Evolutionary conservation across 64 coral and sea anemone genomes (phyloP).

Genomic region (Hydrozoanthus tunicans): DNA sequence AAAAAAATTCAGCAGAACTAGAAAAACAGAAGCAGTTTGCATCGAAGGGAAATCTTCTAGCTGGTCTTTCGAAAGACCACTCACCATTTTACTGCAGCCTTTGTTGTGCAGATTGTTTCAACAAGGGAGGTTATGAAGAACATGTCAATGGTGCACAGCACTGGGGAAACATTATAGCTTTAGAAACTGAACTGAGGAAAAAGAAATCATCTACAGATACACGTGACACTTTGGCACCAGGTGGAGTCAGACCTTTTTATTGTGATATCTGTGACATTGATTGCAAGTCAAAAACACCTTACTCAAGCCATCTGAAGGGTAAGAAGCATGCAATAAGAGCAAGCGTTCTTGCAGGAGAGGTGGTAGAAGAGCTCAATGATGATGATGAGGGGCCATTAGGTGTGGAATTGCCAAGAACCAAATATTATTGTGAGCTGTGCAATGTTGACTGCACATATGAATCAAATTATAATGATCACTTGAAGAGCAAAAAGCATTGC

Average conservation of each 20-base stretch:
- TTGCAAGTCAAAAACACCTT: background rate
- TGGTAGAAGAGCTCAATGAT: background rate
- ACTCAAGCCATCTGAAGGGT: slow-evolving; percentile 11
- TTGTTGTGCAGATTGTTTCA: slow-evolving; percentile 54
- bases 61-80: slow-evolving; percentile 13
- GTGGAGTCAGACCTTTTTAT: slow-evolving; percentile 24
- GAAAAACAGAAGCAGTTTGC: slow-evolving; percentile 4
- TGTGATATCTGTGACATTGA: slow-evolving; percentile 44
- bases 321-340: slow-evolving; percentile 32
- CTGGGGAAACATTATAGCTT: slow-evolving; percentile 57
- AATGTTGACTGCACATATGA: slow-evolving; percentile 46
- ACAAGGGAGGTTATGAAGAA: slow-evolving; percentile 42
- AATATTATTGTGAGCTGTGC: slow-evolving; percentile 42
- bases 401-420: slow-evolving; percentile 12
- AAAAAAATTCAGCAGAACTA: background rate
- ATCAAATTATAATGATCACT: slow-evolving; percentile 28
- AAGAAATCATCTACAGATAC: slow-evolving; percentile 38
- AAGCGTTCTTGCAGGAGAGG: background rate
- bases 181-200: slow-evolving; percentile 32
- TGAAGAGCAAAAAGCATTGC: slow-evolving; percentile 25
- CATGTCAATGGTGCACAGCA: slow-evolving; percentile 20
- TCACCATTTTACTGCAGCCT: slow-evolving; percentile 48
- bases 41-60: background rate
- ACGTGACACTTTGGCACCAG: slow-evolving; percentile 44
- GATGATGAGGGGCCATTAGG: background rate